Conservation (phyloP, 2,113 vertebrate species). For the Athene cunicularia region DNA sequence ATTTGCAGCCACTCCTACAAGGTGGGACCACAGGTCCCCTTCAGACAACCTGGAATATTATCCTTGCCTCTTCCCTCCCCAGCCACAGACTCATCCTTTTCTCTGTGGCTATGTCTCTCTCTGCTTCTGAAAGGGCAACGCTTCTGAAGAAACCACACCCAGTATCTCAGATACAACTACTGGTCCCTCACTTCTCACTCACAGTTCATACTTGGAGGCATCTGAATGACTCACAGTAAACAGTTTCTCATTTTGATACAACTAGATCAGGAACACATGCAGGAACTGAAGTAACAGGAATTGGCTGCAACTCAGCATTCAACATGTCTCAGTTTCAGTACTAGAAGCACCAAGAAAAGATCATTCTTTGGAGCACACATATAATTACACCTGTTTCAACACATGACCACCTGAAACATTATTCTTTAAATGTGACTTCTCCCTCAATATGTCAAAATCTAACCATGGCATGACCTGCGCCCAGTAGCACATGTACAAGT, state of each 20-base stretch:
- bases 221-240: neutral
- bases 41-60: neutral
- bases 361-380: neutral
- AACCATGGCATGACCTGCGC: neutral
- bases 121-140: neutral
- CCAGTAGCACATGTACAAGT: neutral
- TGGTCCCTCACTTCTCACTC: neutral
- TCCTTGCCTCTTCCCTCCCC: neutral
- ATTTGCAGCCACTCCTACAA: neutral
- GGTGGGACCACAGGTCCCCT: neutral
- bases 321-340: neutral
- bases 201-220: neutral
- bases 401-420: neutral
- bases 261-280: neutral
- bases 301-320: neutral
- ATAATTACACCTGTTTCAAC: neutral
- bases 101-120: rapidly evolving
- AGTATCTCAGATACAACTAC: neutral
- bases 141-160: neutral
- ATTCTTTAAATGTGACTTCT: neutral
- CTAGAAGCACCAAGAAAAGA: neutral
- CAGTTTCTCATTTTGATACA: neutral
- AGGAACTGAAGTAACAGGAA: neutral
- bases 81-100: neutral
- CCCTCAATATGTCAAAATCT: neutral